Percentiles rank a stretch among this genome's conserved stretches.
Evolutionary conservation across 2,888 invertebrate genomes (phyloP).

Genomic region (Rhingia campestris): DNA sequence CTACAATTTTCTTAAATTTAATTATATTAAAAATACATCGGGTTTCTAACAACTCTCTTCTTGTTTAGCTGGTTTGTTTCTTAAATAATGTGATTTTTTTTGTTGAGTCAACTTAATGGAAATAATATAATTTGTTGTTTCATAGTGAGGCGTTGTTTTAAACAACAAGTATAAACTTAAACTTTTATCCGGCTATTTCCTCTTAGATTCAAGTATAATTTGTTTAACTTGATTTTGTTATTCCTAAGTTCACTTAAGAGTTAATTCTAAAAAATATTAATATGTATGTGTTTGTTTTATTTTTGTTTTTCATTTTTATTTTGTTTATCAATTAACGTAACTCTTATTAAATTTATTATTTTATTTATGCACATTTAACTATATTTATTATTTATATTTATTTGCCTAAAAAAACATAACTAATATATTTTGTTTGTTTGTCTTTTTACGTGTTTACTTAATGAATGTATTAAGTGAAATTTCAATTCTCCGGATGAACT

Average conservation of each 20-base stretch:
- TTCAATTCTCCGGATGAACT: slow-evolving; percentile 64
- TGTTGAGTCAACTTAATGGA: slow-evolving; percentile 41
- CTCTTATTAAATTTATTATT: slow-evolving; percentile 64
- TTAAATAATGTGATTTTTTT: slow-evolving; percentile 20
- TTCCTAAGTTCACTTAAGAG: slow-evolving; percentile 64
- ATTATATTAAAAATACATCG: slow-evolving; percentile 66
- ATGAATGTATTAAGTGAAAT: slow-evolving; percentile 68
- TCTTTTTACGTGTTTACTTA: slow-evolving; percentile 58
- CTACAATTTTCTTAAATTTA: slow-evolving; percentile 69
- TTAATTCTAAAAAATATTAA: slow-evolving; percentile 69
- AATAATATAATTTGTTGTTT: slow-evolving; percentile 24
- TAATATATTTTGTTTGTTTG: slow-evolving; percentile 42
- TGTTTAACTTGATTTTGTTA: slow-evolving; percentile 59
- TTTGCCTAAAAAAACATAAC: slow-evolving; percentile 66
- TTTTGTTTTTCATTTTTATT: slow-evolving; percentile 38
- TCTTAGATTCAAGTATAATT: slow-evolving; percentile 63
- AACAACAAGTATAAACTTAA: slow-evolving; percentile 69
- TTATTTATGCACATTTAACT: slow-evolving; percentile 71
- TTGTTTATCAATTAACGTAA: slow-evolving; percentile 63
- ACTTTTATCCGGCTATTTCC: slow-evolving; percentile 54
- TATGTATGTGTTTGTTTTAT: slow-evolving; percentile 64
- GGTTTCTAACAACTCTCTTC: slow-evolving; percentile 37
- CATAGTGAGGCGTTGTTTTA: slow-evolving; percentile 63
- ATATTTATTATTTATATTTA: slow-evolving; percentile 63
- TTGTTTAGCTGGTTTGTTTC: slow-evolving; percentile 5